Evolutionary conservation across 2,113 vertebrate species (phyloP).

Genomic region (Macrotus californicus): DNA sequence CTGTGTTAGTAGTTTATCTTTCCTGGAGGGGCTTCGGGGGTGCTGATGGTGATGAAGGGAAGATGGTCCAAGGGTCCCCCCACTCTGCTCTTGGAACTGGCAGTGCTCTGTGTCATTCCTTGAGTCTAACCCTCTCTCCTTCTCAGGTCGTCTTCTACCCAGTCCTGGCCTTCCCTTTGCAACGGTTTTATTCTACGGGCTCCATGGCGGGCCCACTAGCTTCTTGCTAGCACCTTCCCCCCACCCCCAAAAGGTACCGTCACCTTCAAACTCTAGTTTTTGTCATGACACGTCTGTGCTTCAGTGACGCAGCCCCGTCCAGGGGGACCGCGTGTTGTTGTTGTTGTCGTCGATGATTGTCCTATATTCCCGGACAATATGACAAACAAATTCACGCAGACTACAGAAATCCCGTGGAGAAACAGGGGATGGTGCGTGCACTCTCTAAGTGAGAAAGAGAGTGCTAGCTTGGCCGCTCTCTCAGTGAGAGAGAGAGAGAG

Average conservation of each 20-base stretch:
- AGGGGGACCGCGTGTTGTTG: too few relatives aligned
- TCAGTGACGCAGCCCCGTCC: too few relatives aligned
- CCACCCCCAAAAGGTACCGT: rapidly evolving
- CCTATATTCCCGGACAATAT: too few relatives aligned
- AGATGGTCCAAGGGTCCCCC: too few relatives aligned
- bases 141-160: not conserved
- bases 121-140: not conserved
- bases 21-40: not conserved
- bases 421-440: too few relatives aligned
- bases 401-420: too few relatives aligned
- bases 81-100: not conserved
- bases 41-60: not conserved
- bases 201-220: not conserved
- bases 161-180: not conserved
- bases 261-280: not conserved
- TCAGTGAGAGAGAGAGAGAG: too few relatives aligned
- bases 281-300: not conserved
- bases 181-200: not conserved
- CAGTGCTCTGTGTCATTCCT: not conserved
- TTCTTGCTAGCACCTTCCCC: too few relatives aligned
- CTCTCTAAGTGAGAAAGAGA: too few relatives aligned
- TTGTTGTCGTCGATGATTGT: too few relatives aligned
- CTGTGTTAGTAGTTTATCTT: not conserved
- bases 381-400: too few relatives aligned
- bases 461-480: too few relatives aligned